These are phyloP conservation scores for Clarias platycephalus DNA, from an alignment of 2,797 vertebrate species.

Conservation along the genomic window DNA sequence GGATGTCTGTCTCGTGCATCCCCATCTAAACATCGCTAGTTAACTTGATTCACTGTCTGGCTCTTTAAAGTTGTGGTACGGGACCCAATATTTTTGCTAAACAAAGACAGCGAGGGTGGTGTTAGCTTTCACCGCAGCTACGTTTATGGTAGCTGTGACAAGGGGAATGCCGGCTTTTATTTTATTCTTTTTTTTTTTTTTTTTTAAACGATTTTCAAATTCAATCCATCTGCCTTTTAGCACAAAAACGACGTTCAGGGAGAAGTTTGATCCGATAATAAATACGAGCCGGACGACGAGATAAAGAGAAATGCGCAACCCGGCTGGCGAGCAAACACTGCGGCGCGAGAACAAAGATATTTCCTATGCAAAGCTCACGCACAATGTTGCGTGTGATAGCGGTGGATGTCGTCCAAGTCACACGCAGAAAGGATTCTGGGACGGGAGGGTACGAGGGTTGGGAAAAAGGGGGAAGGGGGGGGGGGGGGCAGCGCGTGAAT, in stretches of 20 bases:
- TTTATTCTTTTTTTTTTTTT: not conserved
- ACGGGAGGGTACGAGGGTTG: not conserved
- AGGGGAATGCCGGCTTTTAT: slow-evolving; percentile 25
- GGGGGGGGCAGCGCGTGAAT: slow-evolving; percentile 64
- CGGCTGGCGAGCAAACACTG: slow-evolving; percentile 39
- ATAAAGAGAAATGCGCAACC: slow-evolving; percentile 66
- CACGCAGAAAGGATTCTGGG: slow-evolving; percentile 66
- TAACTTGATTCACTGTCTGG: slow-evolving; percentile 60
- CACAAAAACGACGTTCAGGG: not conserved
- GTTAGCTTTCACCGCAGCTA: slow-evolving; percentile 17
- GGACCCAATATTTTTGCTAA: slow-evolving; percentile 65
- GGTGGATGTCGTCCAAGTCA: slow-evolving; percentile 78
- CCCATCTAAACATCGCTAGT: slow-evolving; percentile 54
- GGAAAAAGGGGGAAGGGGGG: slow-evolving; percentile 36
- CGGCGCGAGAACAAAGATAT: slow-evolving; percentile 74
- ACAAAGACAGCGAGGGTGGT: slow-evolving; percentile 63
- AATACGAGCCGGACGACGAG: slow-evolving; percentile 73
- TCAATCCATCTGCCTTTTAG: slow-evolving; percentile 63
- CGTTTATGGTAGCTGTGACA: slow-evolving; percentile 12
- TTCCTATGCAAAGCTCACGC: slow-evolving; percentile 82
- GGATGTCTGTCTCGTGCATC: slow-evolving; percentile 66
- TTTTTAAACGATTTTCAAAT: not conserved
- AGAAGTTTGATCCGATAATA: slow-evolving; percentile 71
- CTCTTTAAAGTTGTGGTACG: slow-evolving; percentile 68
- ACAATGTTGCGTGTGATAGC: slow-evolving; percentile 81